A percentile compares a stretch with the other conserved stretches of the same genome.
Conservation (phyloP, 2,113 vertebrate genomes). For the Bettongia penicillata region DNA sequence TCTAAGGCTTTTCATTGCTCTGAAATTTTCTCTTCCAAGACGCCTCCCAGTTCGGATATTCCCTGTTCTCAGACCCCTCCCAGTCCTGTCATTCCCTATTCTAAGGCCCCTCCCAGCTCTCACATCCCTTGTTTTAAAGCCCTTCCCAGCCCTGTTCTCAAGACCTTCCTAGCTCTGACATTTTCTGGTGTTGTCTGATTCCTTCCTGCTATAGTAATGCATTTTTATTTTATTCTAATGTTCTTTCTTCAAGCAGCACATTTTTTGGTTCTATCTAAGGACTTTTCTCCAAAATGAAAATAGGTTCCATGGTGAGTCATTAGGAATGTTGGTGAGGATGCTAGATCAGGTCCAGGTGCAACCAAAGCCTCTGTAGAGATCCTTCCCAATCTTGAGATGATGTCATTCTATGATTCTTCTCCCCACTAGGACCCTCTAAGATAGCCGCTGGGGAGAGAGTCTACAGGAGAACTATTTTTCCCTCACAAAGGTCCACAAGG, state of each 20-base stretch:
- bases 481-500: neutral
- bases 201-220: neutral
- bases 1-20: neutral
- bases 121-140: too few relatives aligned
- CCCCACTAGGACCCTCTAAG: neutral
- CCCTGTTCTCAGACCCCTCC: too few relatives aligned
- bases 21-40: neutral
- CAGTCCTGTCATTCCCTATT: too few relatives aligned
- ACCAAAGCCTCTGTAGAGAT: neutral
- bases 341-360: neutral
- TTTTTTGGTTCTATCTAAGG: neutral
- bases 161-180: neutral
- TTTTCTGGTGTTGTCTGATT: neutral
- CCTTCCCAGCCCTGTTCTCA: neutral
- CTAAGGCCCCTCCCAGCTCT: too few relatives aligned
- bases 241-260: neutral
- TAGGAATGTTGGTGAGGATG: neutral
- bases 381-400: neutral
- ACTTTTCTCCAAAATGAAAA: neutral
- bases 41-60: too few relatives aligned
- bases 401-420: neutral
- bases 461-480: neutral
- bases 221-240: neutral
- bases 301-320: neutral
- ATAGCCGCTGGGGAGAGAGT: neutral